phyloP scores from a whole-genome alignment of 1,140 invertebrate species.

The Leucophenga varia region DNA sequence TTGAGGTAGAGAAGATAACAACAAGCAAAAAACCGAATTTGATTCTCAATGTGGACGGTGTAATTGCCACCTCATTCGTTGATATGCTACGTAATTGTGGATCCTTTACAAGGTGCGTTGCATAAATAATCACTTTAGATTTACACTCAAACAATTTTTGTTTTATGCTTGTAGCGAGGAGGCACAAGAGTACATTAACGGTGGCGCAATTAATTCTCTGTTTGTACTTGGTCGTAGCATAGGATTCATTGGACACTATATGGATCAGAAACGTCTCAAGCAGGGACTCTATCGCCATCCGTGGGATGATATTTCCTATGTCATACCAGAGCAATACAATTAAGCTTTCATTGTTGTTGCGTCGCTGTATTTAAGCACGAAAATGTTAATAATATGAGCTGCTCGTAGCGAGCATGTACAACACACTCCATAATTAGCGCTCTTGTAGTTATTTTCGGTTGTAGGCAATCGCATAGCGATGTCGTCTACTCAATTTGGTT shows the following conservation, averaged over 20 bases:
- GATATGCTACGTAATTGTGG: constrained; percentile 92
- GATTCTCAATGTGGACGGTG: constrained; percentile 98
- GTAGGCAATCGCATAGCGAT: too few species aligned
- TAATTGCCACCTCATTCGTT: constrained; percentile 96
- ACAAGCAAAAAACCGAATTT: constrained; percentile 99
- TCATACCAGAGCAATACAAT: constrained; percentile 65
- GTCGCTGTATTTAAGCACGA: constrained; percentile 52
- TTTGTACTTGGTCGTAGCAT: constrained; percentile 98
- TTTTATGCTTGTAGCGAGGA: constrained; percentile 74
- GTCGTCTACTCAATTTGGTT: too few species aligned
- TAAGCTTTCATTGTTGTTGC: constrained; percentile 42
- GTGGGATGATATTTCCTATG: constrained; percentile 99
- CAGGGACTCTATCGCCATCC: constrained; percentile 99
- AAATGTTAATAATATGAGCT: constrained; percentile 29
- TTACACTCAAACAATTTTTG: neutral
- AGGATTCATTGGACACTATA: constrained; percentile 98
- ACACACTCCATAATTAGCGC: constrained; percentile 38
- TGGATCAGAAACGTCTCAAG: constrained; percentile 98
- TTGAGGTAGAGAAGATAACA: constrained; percentile 98
- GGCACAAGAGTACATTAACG: constrained; percentile 96
- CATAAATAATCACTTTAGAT: neutral
- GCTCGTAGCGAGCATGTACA: constrained; percentile 33
- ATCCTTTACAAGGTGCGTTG: constrained; percentile 81
- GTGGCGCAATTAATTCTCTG: constrained; percentile 96
- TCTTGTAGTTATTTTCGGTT: constrained; percentile 18